phyloP scores from a whole-genome alignment of 2,113 vertebrate genomes.

The Ceuthmochares aereus region DNA sequence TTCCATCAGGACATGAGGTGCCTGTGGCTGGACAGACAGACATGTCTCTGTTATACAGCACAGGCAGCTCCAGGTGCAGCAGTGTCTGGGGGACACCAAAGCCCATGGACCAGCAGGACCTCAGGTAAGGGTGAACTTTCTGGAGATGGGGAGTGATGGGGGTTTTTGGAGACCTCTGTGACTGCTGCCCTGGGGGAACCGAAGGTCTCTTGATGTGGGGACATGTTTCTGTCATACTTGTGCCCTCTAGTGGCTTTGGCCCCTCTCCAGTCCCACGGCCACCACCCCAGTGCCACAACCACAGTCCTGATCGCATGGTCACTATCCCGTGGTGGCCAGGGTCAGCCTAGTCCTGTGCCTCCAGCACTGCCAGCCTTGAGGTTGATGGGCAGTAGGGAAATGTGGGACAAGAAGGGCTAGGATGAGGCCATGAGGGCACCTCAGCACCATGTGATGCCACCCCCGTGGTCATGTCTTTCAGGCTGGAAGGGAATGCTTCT shows the following conservation, averaged over 20 bases:
- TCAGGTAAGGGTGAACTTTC: not conserved
- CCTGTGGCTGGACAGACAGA: not conserved
- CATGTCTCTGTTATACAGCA: rapidly evolving
- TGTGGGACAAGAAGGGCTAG: rapidly evolving
- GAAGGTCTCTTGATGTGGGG: not conserved
- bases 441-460: rapidly evolving
- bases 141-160: not conserved
- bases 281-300: not conserved
- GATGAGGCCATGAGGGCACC: not conserved
- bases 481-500: not conserved
- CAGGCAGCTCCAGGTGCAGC: not conserved
- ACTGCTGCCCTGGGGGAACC: rapidly evolving
- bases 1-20: not conserved
- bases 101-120: not conserved
- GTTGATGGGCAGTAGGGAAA: rapidly evolving
- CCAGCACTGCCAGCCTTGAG: not conserved
- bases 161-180: not conserved
- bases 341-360: not conserved
- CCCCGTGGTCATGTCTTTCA: not conserved
- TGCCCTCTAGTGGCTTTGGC: slow-evolving; percentile 62
- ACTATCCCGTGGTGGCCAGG: rapidly evolving
- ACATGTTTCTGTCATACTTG: slow-evolving; percentile 24
- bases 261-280: not conserved
- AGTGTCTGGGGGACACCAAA: too few relatives aligned
- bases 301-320: not conserved